Evolutionary conservation across 2,113 vertebrate species (phyloP).

Genomic region (Tachuris rubrigastra): DNA sequence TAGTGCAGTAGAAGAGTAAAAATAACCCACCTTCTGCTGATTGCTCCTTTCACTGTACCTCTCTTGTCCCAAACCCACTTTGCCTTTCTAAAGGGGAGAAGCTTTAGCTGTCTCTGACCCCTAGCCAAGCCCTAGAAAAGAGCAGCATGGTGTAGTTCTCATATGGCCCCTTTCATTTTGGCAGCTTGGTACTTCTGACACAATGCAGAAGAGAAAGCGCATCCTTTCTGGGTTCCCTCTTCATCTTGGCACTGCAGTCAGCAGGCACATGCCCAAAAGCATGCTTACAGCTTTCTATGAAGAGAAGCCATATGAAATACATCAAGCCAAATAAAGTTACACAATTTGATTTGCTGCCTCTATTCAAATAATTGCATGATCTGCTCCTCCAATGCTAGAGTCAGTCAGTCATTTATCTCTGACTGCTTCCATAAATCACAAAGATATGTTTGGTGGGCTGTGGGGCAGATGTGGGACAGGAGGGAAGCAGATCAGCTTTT

Average conservation of each 20-base stretch:
- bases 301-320: not conserved
- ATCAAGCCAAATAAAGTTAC: not conserved
- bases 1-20: not conserved
- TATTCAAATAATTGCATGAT: not conserved
- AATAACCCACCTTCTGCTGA: not conserved
- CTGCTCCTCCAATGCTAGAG: not conserved
- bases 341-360: not conserved
- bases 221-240: not conserved
- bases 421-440: not conserved
- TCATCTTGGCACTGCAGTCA: not conserved
- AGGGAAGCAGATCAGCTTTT: not conserved
- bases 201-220: not conserved
- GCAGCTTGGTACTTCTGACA: not conserved
- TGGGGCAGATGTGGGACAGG: not conserved
- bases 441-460: not conserved
- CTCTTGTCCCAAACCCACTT: not conserved
- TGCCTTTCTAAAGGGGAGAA: not conserved
- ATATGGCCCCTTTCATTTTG: not conserved
- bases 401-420: not conserved
- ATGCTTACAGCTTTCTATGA: not conserved
- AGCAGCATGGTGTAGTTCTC: not conserved
- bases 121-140: not conserved
- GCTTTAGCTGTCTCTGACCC: not conserved
- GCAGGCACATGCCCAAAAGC: conserved; percentile 3
- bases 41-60: not conserved